Base-by-base conservation (phyloP, 2,797 vertebrate genomes). In the Siniperca undulata region DNA sequence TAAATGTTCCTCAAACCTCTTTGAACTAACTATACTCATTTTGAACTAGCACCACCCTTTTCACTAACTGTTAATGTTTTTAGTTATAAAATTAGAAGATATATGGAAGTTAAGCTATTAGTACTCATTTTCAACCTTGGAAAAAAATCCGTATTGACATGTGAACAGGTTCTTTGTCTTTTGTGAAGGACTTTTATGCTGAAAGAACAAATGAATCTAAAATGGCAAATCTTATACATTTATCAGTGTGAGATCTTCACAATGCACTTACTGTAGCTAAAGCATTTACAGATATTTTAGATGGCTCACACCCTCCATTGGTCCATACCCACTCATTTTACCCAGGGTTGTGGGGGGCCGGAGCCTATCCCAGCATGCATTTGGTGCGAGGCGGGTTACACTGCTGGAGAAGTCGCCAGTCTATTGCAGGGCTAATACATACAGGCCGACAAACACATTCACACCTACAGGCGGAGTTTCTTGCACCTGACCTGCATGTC, bases 351-450 rank as follows among this genome's bases (percentile, higher is more conserved):
- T 0, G 9, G 64, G 58, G 42, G 38, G 27, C 36, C 24, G 5
- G 38, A 68, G 81, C 50, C 70, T 70, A 48, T 82, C 81, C 58
- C 86, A 85, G 86, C 79, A 83, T 67, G 74, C 82, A 70, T 48
- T 72, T 42, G 10, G 48, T 84, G 69, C 81, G 73, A 79, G 72
- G 65, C 27, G 30, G 68, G 60, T 9, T 42, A 64, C 61, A 36
- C 70, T 64, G 85, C 70, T 82, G 84, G 71, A 81, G 62, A 81
- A 68, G 55, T 74, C 13, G 11, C n/a, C 76, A 73, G 56, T 82
- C 77, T 67, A 58, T 88, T 7, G 27, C 24, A 19, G 10, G 78
- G 69, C 73, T 81, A 76, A 89, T 78, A 55, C 60, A 67, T 68
- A 80, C 73, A 40, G 79, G 78, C 84, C 78, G 52, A 74, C 58